Percentiles rank a stretch among this genome's conserved stretches.
Evolutionary conservation across 2,113 vertebrate species (phyloP).

Genomic region (Actenoides hombroni): DNA sequence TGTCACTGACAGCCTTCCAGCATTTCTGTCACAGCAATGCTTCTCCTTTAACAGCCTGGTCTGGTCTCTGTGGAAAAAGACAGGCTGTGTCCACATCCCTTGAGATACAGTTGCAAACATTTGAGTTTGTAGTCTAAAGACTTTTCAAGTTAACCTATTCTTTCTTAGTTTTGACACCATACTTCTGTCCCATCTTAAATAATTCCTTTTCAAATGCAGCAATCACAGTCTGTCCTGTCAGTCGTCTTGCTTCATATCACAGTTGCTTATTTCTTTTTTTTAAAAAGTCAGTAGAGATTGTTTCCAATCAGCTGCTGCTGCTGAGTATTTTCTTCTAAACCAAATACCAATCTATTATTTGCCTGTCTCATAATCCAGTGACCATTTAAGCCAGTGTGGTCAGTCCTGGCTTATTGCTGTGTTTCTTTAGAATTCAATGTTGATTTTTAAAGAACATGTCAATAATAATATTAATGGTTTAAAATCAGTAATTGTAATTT

Average conservation of each 20-base stretch:
- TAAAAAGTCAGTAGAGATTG: not conserved
- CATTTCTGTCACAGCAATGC: not conserved
- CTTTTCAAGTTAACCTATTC: not conserved
- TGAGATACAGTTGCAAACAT: not conserved
- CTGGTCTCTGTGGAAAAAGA: not conserved
- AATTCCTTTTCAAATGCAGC: not conserved
- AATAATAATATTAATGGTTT: not conserved
- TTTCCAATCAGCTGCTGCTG: not conserved
- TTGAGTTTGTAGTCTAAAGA: not conserved
- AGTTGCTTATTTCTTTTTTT: not conserved
- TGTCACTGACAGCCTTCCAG: not conserved
- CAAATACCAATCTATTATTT: not conserved
- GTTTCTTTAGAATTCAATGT: not conserved
- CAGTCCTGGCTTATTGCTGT: not conserved
- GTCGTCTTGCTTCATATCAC: not conserved
- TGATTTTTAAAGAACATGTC: not conserved
- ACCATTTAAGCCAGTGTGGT: not conserved
- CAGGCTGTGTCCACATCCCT: not conserved
- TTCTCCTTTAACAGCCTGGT: not conserved
- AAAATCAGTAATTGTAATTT: not conserved
- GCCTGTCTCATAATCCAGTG: not conserved
- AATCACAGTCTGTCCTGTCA: not conserved
- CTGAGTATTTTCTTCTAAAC: not conserved
- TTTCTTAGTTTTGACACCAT: not conserved
- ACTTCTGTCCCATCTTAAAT: not conserved